Percentiles rank a stretch among this genome's conserved stretches.
These are phyloP conservation scores for Catharus ustulatus DNA, from an alignment of 2,797 vertebrate species.

Conservation along the genomic window DNA sequence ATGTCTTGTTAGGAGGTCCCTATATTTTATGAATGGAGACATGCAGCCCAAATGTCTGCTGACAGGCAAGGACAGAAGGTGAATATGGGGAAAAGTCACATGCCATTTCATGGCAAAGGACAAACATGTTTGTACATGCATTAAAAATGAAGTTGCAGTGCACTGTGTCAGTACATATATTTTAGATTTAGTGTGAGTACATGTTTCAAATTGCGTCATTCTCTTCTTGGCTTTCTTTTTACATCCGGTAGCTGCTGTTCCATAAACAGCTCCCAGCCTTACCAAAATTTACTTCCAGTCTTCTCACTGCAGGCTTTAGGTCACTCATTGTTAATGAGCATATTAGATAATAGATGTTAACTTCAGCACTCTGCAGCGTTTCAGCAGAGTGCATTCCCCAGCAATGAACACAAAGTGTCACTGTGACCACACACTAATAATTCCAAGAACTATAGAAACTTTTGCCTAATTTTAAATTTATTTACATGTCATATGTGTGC, in stretches of 20 bases:
- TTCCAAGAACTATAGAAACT: slow-evolving; percentile 61
- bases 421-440: slow-evolving; percentile 79
- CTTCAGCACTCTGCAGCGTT: neutral
- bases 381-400: slow-evolving; percentile 79
- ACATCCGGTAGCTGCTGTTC: neutral
- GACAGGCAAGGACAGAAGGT: slow-evolving; percentile 26
- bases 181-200: neutral
- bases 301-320: neutral
- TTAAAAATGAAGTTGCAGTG: neutral
- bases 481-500: slow-evolving; percentile 8
- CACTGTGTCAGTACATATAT: neutral
- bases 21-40: slow-evolving; percentile 34
- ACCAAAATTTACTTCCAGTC: slow-evolving; percentile 7
- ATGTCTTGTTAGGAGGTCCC: neutral
- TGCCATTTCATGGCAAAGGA: slow-evolving; percentile 19
- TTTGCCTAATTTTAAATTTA: slow-evolving; percentile 63
- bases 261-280: slow-evolving; percentile 19
- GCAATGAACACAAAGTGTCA: slow-evolving; percentile 84
- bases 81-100: neutral
- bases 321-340: neutral
- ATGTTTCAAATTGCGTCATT: neutral
- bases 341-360: slow-evolving; percentile 54
- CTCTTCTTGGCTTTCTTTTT: neutral
- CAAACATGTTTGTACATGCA: neutral
- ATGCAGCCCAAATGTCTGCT: neutral